Percentiles rank a stretch among this genome's conserved stretches.
phyloP scores from a whole-genome alignment of 2,797 vertebrate species.

The Falco novaeseelandiae region DNA sequence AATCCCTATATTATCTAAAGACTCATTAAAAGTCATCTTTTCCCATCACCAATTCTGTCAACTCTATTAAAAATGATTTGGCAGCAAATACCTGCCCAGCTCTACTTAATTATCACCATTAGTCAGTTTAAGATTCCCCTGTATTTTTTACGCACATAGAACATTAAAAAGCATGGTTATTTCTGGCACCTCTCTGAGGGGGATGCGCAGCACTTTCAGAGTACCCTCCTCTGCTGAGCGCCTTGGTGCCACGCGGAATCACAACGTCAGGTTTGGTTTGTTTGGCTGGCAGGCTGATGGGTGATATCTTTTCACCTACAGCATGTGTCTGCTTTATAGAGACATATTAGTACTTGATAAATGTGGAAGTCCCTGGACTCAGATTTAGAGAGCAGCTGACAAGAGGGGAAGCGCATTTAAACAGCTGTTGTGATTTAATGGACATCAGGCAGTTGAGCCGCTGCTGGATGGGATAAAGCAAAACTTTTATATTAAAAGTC shows the following conservation, averaged over 20 bases:
- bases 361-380: background rate
- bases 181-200: background rate
- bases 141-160: background rate
- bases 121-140: background rate
- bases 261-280: background rate
- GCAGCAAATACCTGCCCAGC: background rate
- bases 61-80: background rate
- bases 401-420: background rate
- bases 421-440: background rate
- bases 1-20: background rate
- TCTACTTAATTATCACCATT: background rate
- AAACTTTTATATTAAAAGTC: background rate
- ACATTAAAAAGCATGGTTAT: background rate
- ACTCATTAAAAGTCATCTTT: background rate
- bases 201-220: rapidly evolving
- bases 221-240: background rate
- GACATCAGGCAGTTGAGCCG: background rate
- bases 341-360: background rate
- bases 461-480: background rate
- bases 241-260: background rate
- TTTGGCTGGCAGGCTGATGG: background rate
- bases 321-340: background rate
- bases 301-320: background rate
- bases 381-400: background rate
- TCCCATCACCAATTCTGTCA: background rate